Base-by-base conservation (phyloP, 2,888 invertebrate species). In the Gerosis bhagava region DNA sequence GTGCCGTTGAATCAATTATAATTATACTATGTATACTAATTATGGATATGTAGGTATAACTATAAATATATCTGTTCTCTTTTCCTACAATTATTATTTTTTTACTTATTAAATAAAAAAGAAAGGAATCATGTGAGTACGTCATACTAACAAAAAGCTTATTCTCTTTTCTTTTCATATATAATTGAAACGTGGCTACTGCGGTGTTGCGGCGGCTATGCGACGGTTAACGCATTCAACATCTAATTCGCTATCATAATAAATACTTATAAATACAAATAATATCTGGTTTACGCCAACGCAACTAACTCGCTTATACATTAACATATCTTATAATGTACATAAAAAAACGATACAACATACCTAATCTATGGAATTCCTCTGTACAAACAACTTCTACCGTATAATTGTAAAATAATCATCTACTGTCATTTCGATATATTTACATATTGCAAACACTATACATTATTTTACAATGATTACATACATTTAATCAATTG, bases 151-250 rank as follows among this genome's bases (percentile, higher is more conserved):
- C 89, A 86, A 81, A 78, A 77, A 75, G 88, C 88, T 89, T 88
- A n/a, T n/a, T 15, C 80, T 64, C 77, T 76, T 84, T 82, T 89
- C 87, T 89, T 90, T 89, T 80, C 89, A 89, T 90, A 89, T 84
- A 87, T 84, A 79, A 84, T 73, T 87, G 83, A 84, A 84, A 84
- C 83, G 83, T 84, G 82, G 80, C 82, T 78, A 83, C 83, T 75
- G 74, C 84, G 74, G 62, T n/a, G n/a, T n/a, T n/a, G 65, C 65
- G 65, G 67, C 82, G 83, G 78, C 81, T 77, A 70, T n/a, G 26
- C 45, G 68, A 63, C 68, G 60, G 67, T 71, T 77, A 73, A 80
- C 66, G 69, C 74, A 78, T 70, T 65, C 60, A 70, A 65, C 24
- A n/a, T n/a, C 48, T 69, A 73, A 74, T 68, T 62, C 75, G 78